These are phyloP conservation scores for Sebastes schlegelii DNA, from an alignment of 2,113 vertebrate species.

Conservation along the genomic window DNA sequence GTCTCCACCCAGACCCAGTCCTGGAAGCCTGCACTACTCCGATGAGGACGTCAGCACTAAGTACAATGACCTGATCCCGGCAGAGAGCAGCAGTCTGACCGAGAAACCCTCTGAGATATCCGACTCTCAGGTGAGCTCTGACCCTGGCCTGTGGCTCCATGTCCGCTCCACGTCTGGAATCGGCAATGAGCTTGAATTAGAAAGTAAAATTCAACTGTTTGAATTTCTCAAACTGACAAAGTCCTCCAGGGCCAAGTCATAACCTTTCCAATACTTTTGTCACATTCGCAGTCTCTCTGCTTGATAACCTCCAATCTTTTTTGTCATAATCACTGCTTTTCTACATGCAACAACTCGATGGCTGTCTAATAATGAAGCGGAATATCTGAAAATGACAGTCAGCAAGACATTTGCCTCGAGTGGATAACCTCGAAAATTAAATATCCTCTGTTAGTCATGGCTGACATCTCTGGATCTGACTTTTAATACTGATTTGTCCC, in stretches of 20 bases:
- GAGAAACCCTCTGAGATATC: constrained; percentile 98
- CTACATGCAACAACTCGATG: constrained; percentile 19
- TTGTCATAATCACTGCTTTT: constrained; percentile 12
- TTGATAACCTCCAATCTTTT: constrained; percentile 5
- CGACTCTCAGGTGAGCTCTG: constrained; percentile 92
- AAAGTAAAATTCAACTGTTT: constrained; percentile 45
- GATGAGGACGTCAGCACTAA: constrained; percentile 97
- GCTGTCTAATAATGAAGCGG: constrained; percentile 34
- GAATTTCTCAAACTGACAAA: constrained; percentile 39
- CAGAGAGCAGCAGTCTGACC: constrained; percentile 97
- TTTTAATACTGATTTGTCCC: constrained; percentile 43
- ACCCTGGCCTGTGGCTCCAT: constrained; percentile 12
- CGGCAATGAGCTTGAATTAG: constrained; percentile 30
- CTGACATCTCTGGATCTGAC: constrained; percentile 43
- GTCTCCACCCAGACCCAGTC: constrained; percentile 95
- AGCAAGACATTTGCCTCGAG: constrained; percentile 30
- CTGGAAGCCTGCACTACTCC: constrained; percentile 96
- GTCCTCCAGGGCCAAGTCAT: constrained; percentile 22
- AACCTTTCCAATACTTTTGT: constrained; percentile 43
- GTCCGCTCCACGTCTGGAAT: constrained; percentile 21
- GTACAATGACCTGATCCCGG: constrained; percentile 97
- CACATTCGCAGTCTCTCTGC: background rate
- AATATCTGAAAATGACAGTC: constrained; percentile 31
- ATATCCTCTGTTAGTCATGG: constrained; percentile 37
- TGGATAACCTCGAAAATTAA: constrained; percentile 46